Percentiles rank a stretch among this genome's conserved stretches.
phyloP scores from a whole-genome alignment of 2,797 vertebrate genomes.

The Eulemur mongoz region DNA sequence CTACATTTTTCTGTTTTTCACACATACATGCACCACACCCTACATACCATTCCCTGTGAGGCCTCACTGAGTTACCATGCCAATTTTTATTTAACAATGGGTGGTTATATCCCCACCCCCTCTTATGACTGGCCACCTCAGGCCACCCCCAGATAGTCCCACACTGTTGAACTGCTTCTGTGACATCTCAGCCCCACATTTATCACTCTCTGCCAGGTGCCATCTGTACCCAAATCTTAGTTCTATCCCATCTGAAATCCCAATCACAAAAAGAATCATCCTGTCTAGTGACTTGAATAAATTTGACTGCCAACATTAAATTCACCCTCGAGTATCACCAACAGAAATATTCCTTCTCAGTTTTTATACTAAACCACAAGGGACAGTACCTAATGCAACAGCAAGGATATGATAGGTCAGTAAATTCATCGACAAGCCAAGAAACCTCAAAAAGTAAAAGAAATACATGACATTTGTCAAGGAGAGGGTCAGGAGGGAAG shows the following conservation, averaged over 20 bases:
- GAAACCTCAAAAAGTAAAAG: background rate
- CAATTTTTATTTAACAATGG: background rate
- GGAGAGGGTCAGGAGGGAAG: background rate
- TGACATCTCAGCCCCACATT: background rate
- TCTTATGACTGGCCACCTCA: background rate
- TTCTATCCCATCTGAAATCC: conserved; percentile 1
- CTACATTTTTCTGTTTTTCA: background rate
- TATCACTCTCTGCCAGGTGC: background rate
- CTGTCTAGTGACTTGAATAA: conserved; percentile 43
- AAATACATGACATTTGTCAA: background rate
- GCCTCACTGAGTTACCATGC: background rate
- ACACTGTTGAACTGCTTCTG: background rate
- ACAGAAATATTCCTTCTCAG: conserved; percentile 28
- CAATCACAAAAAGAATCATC: background rate
- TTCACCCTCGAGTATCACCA: background rate
- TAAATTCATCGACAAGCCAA: background rate
- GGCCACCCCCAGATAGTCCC: background rate
- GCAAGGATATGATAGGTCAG: background rate
- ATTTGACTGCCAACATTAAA: conserved; percentile 4
- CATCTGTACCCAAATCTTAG: background rate
- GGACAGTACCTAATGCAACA: background rate
- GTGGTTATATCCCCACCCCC: background rate
- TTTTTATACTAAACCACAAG: background rate
- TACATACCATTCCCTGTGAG: background rate
- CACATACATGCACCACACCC: background rate